These are phyloP conservation scores for Cheilosia grossa DNA, from an alignment of 2,888 invertebrate species.

Conservation along the genomic window DNA sequence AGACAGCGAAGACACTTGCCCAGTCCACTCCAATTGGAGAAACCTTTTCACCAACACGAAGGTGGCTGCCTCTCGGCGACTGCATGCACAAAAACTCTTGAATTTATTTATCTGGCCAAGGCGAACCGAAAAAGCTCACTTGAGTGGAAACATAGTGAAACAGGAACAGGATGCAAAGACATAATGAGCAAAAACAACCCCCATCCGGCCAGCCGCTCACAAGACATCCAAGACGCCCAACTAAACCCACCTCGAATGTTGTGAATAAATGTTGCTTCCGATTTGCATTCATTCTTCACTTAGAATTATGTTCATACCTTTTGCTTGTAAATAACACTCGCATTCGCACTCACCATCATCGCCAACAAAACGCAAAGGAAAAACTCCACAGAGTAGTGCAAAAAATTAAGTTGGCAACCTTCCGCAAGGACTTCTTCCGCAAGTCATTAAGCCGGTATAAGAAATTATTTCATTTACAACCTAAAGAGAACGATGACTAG, in stretches of 20 bases:
- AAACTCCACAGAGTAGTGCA: neutral
- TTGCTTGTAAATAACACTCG: constrained; percentile 72
- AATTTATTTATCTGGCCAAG: constrained; percentile 67
- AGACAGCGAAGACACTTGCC: neutral
- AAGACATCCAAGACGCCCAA: constrained; percentile 3
- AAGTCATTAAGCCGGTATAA: constrained; percentile 78
- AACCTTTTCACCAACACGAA: constrained; percentile 31
- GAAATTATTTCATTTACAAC: constrained; percentile 78
- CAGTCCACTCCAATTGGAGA: neutral
- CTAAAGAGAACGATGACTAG: constrained; percentile 74
- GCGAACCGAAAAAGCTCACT: constrained; percentile 60
- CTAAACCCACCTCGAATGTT: constrained; percentile 63
- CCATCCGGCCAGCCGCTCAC: constrained; percentile 10
- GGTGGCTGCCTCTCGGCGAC: constrained; percentile 12
- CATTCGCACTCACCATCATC: constrained; percentile 69
- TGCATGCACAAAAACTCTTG: constrained; percentile 41
- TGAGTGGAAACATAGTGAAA: constrained; percentile 71
- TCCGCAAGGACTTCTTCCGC: constrained; percentile 74
- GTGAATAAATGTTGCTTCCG: constrained; percentile 76
- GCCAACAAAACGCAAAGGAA: constrained; percentile 44
- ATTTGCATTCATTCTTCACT: constrained; percentile 75
- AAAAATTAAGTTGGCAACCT: constrained; percentile 75
- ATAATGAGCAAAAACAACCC: constrained; percentile 74
- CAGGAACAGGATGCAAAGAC: constrained; percentile 73
- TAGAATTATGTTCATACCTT: constrained; percentile 74